These are phyloP conservation scores for Bombus difficillimus DNA, from an alignment of 1,140 invertebrate genomes.

Conservation along the genomic window DNA sequence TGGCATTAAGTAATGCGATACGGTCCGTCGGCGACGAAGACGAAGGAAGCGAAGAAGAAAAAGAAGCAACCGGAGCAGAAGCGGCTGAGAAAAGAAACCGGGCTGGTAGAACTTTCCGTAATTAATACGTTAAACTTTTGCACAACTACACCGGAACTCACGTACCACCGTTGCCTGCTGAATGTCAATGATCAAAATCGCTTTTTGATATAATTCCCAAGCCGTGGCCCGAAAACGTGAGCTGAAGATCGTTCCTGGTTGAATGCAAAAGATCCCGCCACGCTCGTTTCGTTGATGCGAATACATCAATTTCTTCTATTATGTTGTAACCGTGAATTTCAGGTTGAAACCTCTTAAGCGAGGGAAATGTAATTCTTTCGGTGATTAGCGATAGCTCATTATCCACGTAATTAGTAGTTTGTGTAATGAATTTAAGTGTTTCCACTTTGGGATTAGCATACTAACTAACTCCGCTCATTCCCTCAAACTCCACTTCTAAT, in stretches of 20 bases:
- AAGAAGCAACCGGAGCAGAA: slow-evolving; percentile 14
- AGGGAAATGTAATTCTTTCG: slow-evolving; percentile 67
- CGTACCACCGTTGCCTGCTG: slow-evolving; percentile 48
- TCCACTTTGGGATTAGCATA: slow-evolving; percentile 73
- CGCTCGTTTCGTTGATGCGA: slow-evolving; percentile 6
- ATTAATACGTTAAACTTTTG: slow-evolving; percentile 72
- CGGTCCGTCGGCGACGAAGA: slow-evolving; percentile 58
- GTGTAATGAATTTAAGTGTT: slow-evolving; percentile 77
- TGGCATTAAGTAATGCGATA: slow-evolving; percentile 70
- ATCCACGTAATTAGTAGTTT: slow-evolving; percentile 75
- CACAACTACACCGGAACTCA: slow-evolving; percentile 57
- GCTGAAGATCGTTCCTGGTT: slow-evolving; percentile 35
- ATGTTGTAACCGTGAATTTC: background rate
- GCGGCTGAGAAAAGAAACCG: slow-evolving; percentile 40
- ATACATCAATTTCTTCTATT: slow-evolving; percentile 23
- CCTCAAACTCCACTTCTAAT: slow-evolving; percentile 52
- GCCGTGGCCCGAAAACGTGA: slow-evolving; percentile 57
- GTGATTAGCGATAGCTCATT: slow-evolving; percentile 75
- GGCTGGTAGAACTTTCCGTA: slow-evolving; percentile 61
- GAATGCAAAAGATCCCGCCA: slow-evolving; percentile 39
- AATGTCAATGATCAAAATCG: slow-evolving; percentile 70
- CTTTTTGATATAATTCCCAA: slow-evolving; percentile 68
- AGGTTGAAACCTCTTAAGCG: slow-evolving; percentile 17
- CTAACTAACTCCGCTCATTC: slow-evolving; percentile 66
- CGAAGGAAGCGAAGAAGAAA: slow-evolving; percentile 36